Conservation (phyloP, 2,888 invertebrate species). For the Dryococelus australis region DNA sequence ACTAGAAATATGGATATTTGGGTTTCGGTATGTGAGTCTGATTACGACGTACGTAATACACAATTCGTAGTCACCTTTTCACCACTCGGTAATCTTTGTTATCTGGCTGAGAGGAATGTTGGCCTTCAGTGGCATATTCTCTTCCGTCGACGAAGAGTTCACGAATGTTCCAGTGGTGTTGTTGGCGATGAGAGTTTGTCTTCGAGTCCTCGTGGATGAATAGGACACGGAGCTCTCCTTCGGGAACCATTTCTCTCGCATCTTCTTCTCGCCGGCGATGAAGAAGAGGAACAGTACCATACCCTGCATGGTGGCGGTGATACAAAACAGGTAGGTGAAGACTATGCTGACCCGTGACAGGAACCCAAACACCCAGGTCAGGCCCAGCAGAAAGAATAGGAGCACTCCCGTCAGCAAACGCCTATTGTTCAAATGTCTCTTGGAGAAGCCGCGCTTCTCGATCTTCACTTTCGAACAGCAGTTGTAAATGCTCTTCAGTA, state of each 20-base stretch:
- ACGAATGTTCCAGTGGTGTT: background rate
- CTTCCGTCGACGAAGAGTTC: background rate
- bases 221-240: background rate
- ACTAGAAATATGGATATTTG: background rate
- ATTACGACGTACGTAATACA: background rate
- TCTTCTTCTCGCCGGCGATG: conserved; percentile 55
- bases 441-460: conserved; percentile 58
- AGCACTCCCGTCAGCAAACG: conserved; percentile 66
- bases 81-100: background rate
- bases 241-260: conserved; percentile 31
- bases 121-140: background rate
- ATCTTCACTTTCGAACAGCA: conserved; percentile 59
- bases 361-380: conserved; percentile 69
- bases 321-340: conserved; percentile 62
- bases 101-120: conserved; percentile 18
- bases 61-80: background rate
- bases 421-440: conserved; percentile 59
- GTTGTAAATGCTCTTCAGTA: conserved; percentile 63
- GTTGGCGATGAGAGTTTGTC: background rate
- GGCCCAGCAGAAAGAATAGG: conserved; percentile 67
- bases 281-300: conserved; percentile 71
- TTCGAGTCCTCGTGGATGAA: background rate
- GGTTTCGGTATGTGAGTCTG: background rate
- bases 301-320: conserved; percentile 69
- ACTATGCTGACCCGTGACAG: conserved; percentile 52